These are phyloP conservation scores for Ceratotherium simum DNA, from an alignment of 2,113 vertebrate genomes.

Conservation along the genomic window DNA sequence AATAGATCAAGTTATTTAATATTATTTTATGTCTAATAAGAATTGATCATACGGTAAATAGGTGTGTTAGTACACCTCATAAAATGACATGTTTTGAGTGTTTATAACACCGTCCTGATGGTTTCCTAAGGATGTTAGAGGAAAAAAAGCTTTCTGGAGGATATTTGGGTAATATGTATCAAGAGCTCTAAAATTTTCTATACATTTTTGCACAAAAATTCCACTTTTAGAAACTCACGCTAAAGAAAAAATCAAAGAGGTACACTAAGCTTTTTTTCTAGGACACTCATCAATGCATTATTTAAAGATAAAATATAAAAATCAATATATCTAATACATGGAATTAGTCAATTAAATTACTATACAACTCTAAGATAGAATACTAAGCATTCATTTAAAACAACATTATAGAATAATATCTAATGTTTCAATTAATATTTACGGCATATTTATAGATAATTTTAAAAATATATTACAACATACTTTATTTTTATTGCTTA, in stretches of 20 bases:
- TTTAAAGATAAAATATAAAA: neutral
- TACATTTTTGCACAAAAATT: neutral
- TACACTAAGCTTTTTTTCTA: neutral
- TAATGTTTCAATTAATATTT: neutral
- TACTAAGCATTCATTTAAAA: neutral
- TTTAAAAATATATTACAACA: neutral
- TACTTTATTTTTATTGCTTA: neutral
- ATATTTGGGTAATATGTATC: neutral
- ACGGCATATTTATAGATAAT: neutral
- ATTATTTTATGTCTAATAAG: neutral
- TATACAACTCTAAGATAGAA: neutral
- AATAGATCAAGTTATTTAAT: neutral
- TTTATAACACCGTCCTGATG: conserved; percentile 4
- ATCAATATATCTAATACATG: neutral
- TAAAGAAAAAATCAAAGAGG: conserved; percentile 19
- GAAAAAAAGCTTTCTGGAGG: neutral
- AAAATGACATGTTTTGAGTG: neutral
- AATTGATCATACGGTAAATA: neutral
- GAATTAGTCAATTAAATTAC: neutral
- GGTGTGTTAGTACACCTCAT: neutral
- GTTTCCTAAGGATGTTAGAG: neutral
- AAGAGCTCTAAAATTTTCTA: neutral
- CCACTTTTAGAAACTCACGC: neutral
- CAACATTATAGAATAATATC: neutral
- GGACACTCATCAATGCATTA: neutral